Percentiles rank a stretch among this genome's conserved stretches.
Evolutionary conservation across 2,888 invertebrate species (phyloP).

Genomic region (Euclidia mi): DNA sequence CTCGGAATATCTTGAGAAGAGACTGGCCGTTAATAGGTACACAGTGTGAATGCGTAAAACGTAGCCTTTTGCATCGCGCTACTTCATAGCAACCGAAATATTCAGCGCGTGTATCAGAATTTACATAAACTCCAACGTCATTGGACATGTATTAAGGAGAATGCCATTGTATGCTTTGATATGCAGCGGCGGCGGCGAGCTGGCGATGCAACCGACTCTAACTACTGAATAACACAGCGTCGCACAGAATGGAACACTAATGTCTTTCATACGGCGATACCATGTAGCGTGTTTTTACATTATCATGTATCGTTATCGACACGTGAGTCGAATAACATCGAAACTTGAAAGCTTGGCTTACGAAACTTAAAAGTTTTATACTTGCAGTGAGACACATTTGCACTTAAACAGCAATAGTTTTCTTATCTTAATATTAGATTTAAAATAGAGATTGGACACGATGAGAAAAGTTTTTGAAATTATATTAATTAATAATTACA

Average conservation of each 20-base stretch:
- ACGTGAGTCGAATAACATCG: too few species aligned
- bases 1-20: constrained; percentile 55
- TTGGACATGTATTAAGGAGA: constrained; percentile 83
- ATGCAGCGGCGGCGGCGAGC: too few species aligned
- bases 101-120: constrained; percentile 82
- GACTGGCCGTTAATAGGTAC: constrained; percentile 72
- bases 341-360: too few species aligned
- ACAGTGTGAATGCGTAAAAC: constrained; percentile 75
- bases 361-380: too few species aligned
- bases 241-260: neutral
- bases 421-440: too few species aligned
- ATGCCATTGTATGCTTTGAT: constrained; percentile 81
- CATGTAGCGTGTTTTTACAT: too few species aligned
- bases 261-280: too few species aligned
- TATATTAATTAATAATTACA: constrained; percentile 31
- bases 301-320: too few species aligned
- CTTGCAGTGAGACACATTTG: too few species aligned
- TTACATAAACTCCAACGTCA: constrained; percentile 84
- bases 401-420: too few species aligned
- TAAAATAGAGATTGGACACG: neutral
- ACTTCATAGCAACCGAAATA: constrained; percentile 75
- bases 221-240: constrained; percentile 56
- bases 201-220: constrained; percentile 63
- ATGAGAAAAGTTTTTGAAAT: constrained; percentile 18
- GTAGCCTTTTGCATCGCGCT: constrained; percentile 65